These are phyloP conservation scores for Stercorarius parasiticus DNA, from an alignment of 2,113 vertebrate species.

Conservation along the genomic window DNA sequence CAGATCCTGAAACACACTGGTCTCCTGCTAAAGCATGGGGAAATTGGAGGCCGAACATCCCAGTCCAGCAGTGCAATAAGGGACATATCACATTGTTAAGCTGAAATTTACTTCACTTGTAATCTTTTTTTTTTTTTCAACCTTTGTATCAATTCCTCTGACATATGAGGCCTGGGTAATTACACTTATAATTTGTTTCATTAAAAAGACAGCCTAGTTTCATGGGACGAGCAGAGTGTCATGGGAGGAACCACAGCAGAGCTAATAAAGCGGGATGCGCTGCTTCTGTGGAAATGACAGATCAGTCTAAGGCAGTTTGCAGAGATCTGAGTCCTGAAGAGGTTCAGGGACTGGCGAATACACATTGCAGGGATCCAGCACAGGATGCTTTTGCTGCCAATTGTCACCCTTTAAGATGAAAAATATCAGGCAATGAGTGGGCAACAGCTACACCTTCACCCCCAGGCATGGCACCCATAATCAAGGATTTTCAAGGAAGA, in stretches of 20 bases:
- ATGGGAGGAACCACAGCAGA: neutral
- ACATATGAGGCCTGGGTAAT: neutral
- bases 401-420: neutral
- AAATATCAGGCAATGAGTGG: neutral
- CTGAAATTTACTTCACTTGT: neutral
- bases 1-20: neutral
- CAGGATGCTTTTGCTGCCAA: neutral
- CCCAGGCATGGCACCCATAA: neutral
- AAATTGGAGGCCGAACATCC: neutral
- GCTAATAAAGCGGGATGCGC: neutral
- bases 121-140: neutral
- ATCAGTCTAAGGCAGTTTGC: neutral
- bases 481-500: neutral
- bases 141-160: neutral
- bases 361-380: neutral
- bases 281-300: neutral
- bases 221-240: neutral
- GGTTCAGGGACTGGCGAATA: neutral
- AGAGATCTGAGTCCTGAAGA: neutral
- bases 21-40: neutral
- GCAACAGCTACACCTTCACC: neutral
- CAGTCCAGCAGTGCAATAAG: neutral
- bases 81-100: neutral
- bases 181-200: conserved; percentile 5
- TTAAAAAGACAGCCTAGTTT: neutral